Evolutionary conservation across 2,113 vertebrate genomes (phyloP).

Genomic region (Cavia aperea): DNA sequence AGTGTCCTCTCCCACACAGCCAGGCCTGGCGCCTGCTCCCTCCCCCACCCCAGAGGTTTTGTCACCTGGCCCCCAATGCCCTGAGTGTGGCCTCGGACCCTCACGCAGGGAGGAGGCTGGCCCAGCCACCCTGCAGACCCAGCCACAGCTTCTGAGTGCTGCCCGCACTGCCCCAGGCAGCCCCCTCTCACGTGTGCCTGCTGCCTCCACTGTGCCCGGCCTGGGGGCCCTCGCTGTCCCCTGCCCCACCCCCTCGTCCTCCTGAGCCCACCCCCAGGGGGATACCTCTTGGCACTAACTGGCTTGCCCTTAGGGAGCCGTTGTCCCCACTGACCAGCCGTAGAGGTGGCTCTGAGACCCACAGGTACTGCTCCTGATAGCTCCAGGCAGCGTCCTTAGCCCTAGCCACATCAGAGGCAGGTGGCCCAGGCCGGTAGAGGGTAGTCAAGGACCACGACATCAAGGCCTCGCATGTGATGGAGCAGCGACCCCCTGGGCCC

Average conservation of each 20-base stretch:
- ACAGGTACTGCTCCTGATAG: accelerated
- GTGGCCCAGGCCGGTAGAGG: background rate
- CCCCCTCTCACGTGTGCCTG: background rate
- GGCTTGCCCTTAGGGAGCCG: background rate
- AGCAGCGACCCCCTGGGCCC: background rate
- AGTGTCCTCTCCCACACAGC: background rate
- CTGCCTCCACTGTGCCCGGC: background rate
- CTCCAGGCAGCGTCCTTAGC: background rate
- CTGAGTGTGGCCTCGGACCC: background rate
- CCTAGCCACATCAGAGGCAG: background rate
- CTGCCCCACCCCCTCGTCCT: background rate
- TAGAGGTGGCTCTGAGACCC: background rate
- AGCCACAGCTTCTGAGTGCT: background rate
- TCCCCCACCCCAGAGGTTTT: background rate
- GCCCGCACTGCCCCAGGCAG: background rate
- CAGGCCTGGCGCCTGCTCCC: background rate
- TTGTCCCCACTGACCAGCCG: background rate
- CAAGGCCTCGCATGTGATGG: accelerated
- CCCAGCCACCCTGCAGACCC: background rate
- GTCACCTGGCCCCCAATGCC: background rate
- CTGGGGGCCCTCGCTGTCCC: background rate
- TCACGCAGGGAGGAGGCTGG: conserved; percentile 9
- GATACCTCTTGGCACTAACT: background rate
- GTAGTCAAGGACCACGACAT: background rate
- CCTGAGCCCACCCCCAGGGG: background rate